Evolutionary conservation across 2,113 vertebrate genomes (phyloP).

Genomic region (Brachyhypopomus gauderio): DNA sequence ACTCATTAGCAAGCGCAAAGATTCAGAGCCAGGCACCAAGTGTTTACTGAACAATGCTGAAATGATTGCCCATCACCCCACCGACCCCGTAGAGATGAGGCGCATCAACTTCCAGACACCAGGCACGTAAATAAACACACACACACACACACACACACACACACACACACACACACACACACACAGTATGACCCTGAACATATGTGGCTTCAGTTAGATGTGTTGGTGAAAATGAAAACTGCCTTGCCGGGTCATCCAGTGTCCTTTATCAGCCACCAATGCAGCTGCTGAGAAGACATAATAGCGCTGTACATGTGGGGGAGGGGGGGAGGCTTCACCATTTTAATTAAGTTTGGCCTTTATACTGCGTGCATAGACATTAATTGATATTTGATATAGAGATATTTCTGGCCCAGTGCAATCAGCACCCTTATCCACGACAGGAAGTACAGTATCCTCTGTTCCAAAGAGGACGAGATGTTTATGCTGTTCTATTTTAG

Average conservation of each 20-base stretch:
- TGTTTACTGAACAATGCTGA: conserved; percentile 92
- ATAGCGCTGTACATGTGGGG: neutral
- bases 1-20: conserved; percentile 88
- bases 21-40: conserved; percentile 93
- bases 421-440: conserved; percentile 1
- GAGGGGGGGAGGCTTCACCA: neutral
- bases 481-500: no score
- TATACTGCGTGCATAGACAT: conserved; percentile 32
- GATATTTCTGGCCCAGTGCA: neutral
- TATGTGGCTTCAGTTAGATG: conserved; percentile 23
- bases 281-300: neutral
- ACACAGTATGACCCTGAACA: neutral
- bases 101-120: conserved; percentile 98
- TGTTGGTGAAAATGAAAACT: conserved; percentile 38
- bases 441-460: neutral
- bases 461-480: neutral
- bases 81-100: conserved; percentile 97
- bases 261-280: conserved; percentile 4
- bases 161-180: conserved; percentile 31
- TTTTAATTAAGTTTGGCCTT: conserved; percentile 46
- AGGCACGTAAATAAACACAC: conserved; percentile 72
- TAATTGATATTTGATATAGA: conserved; percentile 46
- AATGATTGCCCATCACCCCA: conserved; percentile 91
- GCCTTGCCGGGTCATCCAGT: conserved; percentile 10
- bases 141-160: conserved; percentile 1